Percentiles rank a stretch among this genome's conserved stretches.
Evolutionary conservation across 2,888 invertebrate genomes (phyloP).

Genomic region (Lasioglossum marginatum): DNA sequence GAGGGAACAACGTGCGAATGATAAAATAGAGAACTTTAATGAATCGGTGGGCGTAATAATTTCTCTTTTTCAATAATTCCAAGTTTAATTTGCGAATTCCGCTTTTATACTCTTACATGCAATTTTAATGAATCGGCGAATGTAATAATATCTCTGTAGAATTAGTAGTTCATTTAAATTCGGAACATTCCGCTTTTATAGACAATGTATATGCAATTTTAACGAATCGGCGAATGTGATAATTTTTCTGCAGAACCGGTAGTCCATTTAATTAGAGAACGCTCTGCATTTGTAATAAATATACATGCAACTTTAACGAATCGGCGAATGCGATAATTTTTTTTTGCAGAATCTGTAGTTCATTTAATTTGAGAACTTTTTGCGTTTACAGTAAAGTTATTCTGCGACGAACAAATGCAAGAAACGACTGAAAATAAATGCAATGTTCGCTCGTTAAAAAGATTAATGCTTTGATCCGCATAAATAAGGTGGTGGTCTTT

Average conservation of each 20-base stretch:
- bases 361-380: neutral
- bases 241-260: no score
- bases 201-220: no score
- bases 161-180: neutral
- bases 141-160: neutral
- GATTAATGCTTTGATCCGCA: neutral
- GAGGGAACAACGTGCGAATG: neutral
- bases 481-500: neutral
- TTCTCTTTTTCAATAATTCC: neutral
- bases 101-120: neutral
- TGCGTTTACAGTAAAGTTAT: neutral
- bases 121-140: neutral
- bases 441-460: neutral
- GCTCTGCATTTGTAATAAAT: neutral
- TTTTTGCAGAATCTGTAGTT: neutral
- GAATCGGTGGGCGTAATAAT: neutral
- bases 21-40: neutral
- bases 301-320: neutral
- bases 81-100: neutral
- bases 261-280: neutral
- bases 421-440: neutral
- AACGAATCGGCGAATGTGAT: no score
- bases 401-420: neutral
- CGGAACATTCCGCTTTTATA: neutral
- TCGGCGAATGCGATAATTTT: neutral